Base-by-base conservation (phyloP, 2,888 invertebrate species). In the Drosophila monieri region DNA sequence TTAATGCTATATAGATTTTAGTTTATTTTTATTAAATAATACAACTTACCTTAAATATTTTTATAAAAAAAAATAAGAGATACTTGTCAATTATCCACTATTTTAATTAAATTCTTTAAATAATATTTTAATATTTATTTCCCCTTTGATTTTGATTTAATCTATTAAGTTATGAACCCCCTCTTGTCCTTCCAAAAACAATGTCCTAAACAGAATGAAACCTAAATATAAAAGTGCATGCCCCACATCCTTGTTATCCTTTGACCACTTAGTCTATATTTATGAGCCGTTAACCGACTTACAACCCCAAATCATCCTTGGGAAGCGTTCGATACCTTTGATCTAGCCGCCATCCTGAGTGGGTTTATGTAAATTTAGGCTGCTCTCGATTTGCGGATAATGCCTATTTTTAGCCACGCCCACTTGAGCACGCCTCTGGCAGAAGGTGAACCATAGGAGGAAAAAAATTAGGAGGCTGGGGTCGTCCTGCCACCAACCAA, bases 341-440 rank as follows among this genome's bases (percentile, higher is more conserved):
- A 64, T 64, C 52, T 62, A 12, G 15, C 9, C 14, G 8, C 12
- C 5, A 6, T 18, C 44, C 37, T 35, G 37, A 52, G 61, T 15
- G 44, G 44, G 10, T 21, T 53, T 52, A 30, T 52, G 52, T 39
- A 64, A 52, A 64, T 64, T 64, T 64, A 64, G 64, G 64, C 64
- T 64, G 64, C 64, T 46, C 54, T 58, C 64, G 64, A 64, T 64
- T 44, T 44, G 44, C 64, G 52, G 35, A 64, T 64, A 53, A 44
- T 52, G 46, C 30, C 64, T 64, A 64, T 64, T 64, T 64, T 64
- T 39, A 30, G 52, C 52, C 52, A 10, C 30, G 52, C 64, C 64
- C 44, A 64, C 64, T 64, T 64, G 64, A 64, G 64, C 64, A 64
- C 64, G 64, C 64, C 64, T 46, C 64, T 23, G 21, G 5, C 46